A percentile compares a stretch with the other conserved stretches of the same genome.
Evolutionary conservation across 2,888 invertebrate species (phyloP).

Genomic region (Nemoura dubitans): DNA sequence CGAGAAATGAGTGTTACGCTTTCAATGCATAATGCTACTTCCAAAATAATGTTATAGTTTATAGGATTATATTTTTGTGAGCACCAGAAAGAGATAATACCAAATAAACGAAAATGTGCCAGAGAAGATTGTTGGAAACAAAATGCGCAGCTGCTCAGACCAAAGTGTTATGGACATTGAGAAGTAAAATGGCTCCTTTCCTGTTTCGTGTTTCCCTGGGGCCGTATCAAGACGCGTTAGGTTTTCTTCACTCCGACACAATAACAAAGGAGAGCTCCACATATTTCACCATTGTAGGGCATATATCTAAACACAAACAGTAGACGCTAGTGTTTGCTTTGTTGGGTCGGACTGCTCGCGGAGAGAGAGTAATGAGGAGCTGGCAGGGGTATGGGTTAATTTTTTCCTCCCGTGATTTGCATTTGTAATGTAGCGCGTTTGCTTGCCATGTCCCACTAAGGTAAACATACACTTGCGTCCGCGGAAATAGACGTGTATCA

Average conservation of each 20-base stretch:
- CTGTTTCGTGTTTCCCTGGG: conserved; percentile 37
- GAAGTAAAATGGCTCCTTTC: conserved; percentile 36
- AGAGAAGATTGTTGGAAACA: conserved; percentile 14
- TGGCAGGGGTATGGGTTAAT: neutral
- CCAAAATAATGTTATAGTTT: neutral
- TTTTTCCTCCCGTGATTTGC: conserved; percentile 9
- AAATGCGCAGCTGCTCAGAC: conserved; percentile 33
- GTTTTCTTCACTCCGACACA: conserved; percentile 36
- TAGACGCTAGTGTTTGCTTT: conserved; percentile 7
- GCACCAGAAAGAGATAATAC: conserved; percentile 20
- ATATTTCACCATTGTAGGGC: conserved; percentile 12
- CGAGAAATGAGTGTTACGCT: conserved; percentile 7
- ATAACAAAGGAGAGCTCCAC: conserved; percentile 15
- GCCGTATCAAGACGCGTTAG: conserved; percentile 38
- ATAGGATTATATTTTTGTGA: conserved; percentile 3
- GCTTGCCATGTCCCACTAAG: neutral
- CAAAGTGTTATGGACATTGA: conserved; percentile 41
- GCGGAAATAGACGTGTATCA: neutral
- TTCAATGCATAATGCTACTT: conserved; percentile 4
- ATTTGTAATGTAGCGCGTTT: neutral
- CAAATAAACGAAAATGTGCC: conserved; percentile 32
- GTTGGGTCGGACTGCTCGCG: neutral
- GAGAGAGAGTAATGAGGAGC: conserved; percentile 24
- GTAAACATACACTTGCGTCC: conserved; percentile 7
- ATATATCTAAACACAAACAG: neutral